Percentiles rank a stretch among this genome's conserved stretches.
Evolutionary conservation across 1,140 invertebrate species (phyloP).

Genomic region (Bombus terrestris): DNA sequence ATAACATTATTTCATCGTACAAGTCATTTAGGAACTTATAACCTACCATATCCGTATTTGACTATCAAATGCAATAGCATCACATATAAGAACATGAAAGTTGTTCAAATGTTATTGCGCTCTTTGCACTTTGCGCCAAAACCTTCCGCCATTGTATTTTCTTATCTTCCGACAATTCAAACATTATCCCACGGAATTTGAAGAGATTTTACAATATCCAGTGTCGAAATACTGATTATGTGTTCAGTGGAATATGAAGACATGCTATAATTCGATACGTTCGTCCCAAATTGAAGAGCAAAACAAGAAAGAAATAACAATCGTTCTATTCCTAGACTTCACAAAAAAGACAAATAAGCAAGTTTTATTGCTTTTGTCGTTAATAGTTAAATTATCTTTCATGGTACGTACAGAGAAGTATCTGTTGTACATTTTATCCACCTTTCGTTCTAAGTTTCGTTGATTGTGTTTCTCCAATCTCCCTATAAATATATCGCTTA

Average conservation of each 20-base stretch:
- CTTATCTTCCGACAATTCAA: not conserved
- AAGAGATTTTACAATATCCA: not conserved
- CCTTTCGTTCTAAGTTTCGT: not conserved
- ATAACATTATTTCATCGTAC: not conserved
- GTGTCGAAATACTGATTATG: not conserved
- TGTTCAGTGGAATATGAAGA: too few relatives aligned
- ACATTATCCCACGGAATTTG: not conserved
- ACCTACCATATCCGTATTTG: not conserved
- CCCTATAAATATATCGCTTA: not conserved
- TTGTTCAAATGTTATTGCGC: not conserved
- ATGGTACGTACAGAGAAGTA: not conserved
- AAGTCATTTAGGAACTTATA: not conserved
- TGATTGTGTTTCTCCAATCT: not conserved
- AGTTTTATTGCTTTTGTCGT: not conserved
- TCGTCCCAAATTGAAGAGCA: not conserved
- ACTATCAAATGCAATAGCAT: not conserved
- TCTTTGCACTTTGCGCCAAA: not conserved
- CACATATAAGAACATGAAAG: not conserved
- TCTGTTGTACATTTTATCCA: too few relatives aligned
- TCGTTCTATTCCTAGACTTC: not conserved
- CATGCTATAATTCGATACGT: not conserved
- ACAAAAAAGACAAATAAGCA: not conserved
- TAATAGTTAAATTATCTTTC: too few relatives aligned
- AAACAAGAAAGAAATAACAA: not conserved
- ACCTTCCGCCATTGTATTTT: not conserved